Conservation (phyloP, 2,797 vertebrate species). For the Pantherophis vulpinus region DNA sequence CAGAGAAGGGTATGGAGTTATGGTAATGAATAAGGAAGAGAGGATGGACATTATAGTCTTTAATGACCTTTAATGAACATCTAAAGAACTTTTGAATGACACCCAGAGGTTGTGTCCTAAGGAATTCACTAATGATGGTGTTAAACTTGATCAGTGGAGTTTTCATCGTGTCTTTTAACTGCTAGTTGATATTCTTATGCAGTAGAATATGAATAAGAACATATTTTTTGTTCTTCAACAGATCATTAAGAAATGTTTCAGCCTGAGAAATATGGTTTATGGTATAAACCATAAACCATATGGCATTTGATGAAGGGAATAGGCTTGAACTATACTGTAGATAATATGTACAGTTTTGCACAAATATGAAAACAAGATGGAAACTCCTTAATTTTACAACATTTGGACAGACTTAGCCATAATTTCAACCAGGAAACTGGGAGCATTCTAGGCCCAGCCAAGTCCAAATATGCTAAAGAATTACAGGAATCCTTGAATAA, state of each 20-base stretch:
- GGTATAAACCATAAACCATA: too few relatives aligned
- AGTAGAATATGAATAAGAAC: too few relatives aligned
- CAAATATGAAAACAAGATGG: neutral
- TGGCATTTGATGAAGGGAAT: neutral
- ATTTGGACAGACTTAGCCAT: neutral
- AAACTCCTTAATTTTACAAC: neutral
- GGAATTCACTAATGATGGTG: neutral
- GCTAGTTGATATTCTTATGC: too few relatives aligned
- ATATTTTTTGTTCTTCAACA: neutral
- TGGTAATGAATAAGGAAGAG: neutral
- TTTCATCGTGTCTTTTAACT: too few relatives aligned
- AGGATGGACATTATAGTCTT: neutral
- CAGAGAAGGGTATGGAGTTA: neutral
- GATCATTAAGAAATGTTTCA: neutral
- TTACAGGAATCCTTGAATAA: neutral
- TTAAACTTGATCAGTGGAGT: neutral
- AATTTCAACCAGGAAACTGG: neutral
- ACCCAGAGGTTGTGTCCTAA: neutral
- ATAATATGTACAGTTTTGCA: neutral
- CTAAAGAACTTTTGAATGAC: neutral
- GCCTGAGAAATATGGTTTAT: neutral
- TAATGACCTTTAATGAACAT: too few relatives aligned
- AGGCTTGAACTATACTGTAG: neutral
- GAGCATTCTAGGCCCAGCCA: neutral
- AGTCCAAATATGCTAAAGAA: neutral